Evolutionary conservation across 2,888 invertebrate species (phyloP).

Genomic region (Tetragnatha montana): DNA sequence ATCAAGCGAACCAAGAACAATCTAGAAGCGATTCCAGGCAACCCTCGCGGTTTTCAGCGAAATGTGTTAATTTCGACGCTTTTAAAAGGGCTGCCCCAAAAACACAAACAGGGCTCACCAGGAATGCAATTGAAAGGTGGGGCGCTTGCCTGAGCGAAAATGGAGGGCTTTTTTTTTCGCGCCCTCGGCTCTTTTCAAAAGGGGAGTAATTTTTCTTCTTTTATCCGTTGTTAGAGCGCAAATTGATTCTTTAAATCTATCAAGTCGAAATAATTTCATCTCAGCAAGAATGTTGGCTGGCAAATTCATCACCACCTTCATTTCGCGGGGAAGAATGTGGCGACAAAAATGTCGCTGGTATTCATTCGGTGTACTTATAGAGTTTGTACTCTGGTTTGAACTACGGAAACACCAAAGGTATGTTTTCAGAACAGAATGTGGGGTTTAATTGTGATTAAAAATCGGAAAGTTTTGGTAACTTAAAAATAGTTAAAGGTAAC

Average conservation of each 20-base stretch:
- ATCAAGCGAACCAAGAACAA: constrained; percentile 64
- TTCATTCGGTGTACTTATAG: background rate
- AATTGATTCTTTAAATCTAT: constrained; percentile 49
- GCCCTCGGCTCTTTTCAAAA: background rate
- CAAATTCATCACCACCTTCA: constrained; percentile 29
- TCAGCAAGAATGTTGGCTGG: constrained; percentile 24
- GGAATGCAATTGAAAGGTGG: constrained; percentile 57
- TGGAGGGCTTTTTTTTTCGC: constrained; percentile 7
- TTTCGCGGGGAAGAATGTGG: background rate
- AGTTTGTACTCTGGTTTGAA: background rate
- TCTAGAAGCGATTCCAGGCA: constrained; percentile 37
- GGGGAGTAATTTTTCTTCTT: constrained; percentile 49
- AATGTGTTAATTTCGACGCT: constrained; percentile 69
- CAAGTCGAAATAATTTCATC: constrained; percentile 18
- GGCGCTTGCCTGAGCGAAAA: constrained; percentile 29
- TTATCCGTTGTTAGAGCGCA: constrained; percentile 25
- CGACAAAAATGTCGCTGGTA: background rate
- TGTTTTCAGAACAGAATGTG: no score
- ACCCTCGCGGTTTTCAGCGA: constrained; percentile 58
- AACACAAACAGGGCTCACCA: constrained; percentile 55
- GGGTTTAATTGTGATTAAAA: no score
- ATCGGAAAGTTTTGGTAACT: no score
- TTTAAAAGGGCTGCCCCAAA: constrained; percentile 58
- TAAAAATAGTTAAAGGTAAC: no score
- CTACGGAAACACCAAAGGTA: no score